phyloP scores from a whole-genome alignment of 2,113 vertebrate genomes.

The Megaceryle maxima region DNA sequence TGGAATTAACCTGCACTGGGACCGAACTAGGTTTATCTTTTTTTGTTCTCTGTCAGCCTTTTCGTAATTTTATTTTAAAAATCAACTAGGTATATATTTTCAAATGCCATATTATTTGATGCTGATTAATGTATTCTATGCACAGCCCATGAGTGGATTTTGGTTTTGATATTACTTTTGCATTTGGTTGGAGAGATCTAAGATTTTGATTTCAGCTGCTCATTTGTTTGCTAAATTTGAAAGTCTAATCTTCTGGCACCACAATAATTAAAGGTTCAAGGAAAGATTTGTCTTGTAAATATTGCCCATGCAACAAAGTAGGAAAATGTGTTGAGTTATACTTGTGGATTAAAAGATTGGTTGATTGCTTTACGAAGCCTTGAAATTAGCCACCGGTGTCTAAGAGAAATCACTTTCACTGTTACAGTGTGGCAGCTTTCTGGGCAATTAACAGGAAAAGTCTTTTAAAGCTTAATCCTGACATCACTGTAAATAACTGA shows the following conservation, averaged over 20 bases:
- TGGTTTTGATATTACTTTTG: background rate
- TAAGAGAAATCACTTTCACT: background rate
- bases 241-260: background rate
- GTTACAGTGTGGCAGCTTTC: background rate
- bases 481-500: background rate
- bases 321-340: background rate
- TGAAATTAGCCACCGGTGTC: background rate
- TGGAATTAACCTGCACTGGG: background rate
- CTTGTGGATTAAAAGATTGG: background rate
- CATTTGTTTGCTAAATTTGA: background rate
- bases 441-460: background rate
- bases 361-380: background rate
- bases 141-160: background rate
- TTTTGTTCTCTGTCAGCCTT: background rate
- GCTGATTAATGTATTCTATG: background rate
- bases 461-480: background rate
- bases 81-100: background rate
- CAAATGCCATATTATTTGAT: background rate
- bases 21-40: background rate
- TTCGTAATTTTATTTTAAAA: background rate
- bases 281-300: background rate
- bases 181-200: background rate
- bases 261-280: conserved; percentile 4
- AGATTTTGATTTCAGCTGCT: background rate
- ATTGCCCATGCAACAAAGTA: background rate